These are phyloP conservation scores for Cnemophilus loriae DNA, from an alignment of 2,113 vertebrate species.

Conservation along the genomic window DNA sequence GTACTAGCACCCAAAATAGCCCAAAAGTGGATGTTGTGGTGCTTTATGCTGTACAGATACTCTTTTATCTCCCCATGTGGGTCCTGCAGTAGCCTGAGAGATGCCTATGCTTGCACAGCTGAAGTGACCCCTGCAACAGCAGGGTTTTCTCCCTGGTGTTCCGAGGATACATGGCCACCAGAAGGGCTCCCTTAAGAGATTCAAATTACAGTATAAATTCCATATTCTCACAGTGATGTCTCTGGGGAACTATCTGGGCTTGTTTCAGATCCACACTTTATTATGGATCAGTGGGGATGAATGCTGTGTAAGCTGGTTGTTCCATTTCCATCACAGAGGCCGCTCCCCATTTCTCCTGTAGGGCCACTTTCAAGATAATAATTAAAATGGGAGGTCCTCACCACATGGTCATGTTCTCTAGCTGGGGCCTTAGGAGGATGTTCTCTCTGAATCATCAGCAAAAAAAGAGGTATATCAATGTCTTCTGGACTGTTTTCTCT, in stretches of 20 bases:
- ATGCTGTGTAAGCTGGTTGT: background rate
- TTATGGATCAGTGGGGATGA: background rate
- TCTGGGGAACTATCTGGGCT: background rate
- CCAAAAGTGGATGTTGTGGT: background rate
- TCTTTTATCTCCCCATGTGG: background rate
- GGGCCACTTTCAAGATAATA: rapidly evolving
- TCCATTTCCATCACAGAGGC: background rate
- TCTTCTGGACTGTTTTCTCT: background rate
- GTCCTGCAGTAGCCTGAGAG: background rate
- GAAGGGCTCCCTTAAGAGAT: background rate
- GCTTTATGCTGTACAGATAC: background rate
- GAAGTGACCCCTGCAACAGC: rapidly evolving
- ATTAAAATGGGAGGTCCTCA: background rate
- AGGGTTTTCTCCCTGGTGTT: background rate
- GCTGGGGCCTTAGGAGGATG: background rate
- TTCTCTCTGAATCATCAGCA: background rate
- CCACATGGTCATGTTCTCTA: background rate
- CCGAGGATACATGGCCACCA: rapidly evolving
- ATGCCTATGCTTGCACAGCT: rapidly evolving
- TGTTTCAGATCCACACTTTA: rapidly evolving
- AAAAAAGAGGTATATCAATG: rapidly evolving
- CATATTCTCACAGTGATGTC: rapidly evolving
- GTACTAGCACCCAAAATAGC: background rate
- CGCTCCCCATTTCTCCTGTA: background rate
- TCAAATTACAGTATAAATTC: rapidly evolving